Percentiles rank a stretch among this genome's conserved stretches.
Conservation (phyloP, 2,888 invertebrate species). For the Eugnorisma glareosa region DNA sequence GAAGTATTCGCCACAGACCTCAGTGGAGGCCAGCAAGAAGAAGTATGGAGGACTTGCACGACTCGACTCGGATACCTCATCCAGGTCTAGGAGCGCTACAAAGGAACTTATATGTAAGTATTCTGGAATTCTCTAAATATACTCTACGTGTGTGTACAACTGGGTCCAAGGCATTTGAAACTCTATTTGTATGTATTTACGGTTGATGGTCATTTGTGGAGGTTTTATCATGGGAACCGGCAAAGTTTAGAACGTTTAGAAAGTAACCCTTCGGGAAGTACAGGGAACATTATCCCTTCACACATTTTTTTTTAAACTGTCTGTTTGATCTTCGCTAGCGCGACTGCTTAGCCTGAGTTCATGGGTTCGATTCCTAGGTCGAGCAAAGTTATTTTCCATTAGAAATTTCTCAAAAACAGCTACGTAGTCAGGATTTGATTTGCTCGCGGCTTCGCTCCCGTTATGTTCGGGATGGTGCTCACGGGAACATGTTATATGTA, state of each 20-base stretch:
- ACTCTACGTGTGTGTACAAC: background rate
- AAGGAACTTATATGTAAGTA: slow-evolving; percentile 96
- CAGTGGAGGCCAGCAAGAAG: slow-evolving; percentile 84
- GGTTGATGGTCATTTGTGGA: background rate
- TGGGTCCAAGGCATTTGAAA: background rate
- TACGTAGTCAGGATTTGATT: background rate
- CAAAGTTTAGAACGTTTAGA: background rate
- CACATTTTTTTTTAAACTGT: no score
- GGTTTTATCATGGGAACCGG: background rate
- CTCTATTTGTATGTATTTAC: background rate
- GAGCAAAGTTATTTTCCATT: background rate
- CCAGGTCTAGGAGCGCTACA: slow-evolving; percentile 96
- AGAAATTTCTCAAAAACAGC: background rate
- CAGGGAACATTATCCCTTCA: no score
- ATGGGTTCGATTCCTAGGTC: background rate
- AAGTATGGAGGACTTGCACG: slow-evolving; percentile 85
- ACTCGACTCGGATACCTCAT: slow-evolving; percentile 95
- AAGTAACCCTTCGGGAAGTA: background rate
- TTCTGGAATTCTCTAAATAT: background rate
- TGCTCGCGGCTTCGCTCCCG: no score
- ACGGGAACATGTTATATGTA: no score
- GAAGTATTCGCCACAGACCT: slow-evolving; percentile 87
- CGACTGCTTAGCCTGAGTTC: background rate
- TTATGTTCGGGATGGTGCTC: no score
- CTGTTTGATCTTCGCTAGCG: background rate